Evolutionary conservation across 1,140 invertebrate species (phyloP), one percentile per base, ranked within the genome.

Genomic region (Mylabris phalerata): DNA sequence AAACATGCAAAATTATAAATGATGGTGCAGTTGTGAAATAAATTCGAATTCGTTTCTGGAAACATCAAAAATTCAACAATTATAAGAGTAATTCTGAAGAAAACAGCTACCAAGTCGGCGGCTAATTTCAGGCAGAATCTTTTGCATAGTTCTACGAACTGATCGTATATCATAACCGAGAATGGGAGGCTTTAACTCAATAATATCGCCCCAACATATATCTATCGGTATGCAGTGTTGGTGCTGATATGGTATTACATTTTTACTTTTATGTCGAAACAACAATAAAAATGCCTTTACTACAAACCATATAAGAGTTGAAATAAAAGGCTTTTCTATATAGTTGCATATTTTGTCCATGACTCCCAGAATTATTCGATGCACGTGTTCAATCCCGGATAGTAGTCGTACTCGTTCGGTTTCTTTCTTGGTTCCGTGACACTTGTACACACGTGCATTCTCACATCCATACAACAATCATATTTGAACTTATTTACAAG

Each of bases 261-360:
- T 58, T 51, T 51, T 58, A 40, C 48, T 58, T 58, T 58, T 58
- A 58, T 58, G 56, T 58, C 56, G 56, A 58, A 58, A 51, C 49
- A 51, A 51, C 48, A 50, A 58, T 58, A 58, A 58, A 58, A 58
- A 58, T 58, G 49, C 49, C 56, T 51, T 58, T 58, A 58, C 48
- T 26, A 45, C 54, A 38, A 48, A 48, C 43, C 56, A 58, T 58
- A 58, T 58, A 58, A 58, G 32, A 32, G 49, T 27, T 58, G 40
- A 57, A 57, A 57, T 57, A 49, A 57, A 49, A 57, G 55, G 45
- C 44, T 50, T 43, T 58, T 42, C 48, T 50, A 32, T 32, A 32
- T 32, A 27, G 56, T 58, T 58, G 50, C 56, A 58, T 58, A 58
- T 58, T 58, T 58, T 58, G 42, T 41, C 48, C 56, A 50, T 58